phyloP scores from a whole-genome alignment of 2,888 invertebrate species.

The Heteromurus nitidus region DNA sequence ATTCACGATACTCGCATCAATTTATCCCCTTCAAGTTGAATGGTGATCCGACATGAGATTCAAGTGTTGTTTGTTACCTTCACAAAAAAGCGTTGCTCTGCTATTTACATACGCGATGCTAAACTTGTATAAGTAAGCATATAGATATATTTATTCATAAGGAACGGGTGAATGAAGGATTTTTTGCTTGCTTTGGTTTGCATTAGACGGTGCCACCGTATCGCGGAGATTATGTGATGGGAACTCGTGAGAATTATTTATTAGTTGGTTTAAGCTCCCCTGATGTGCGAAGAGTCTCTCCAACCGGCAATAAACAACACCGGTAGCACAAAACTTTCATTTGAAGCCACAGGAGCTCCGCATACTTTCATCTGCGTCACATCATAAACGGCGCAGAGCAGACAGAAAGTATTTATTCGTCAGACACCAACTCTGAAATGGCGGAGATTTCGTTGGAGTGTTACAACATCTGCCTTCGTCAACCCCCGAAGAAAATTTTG shows the following conservation, averaged over 20 bases:
- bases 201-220: neutral
- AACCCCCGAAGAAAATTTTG: no score
- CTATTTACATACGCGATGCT: no score
- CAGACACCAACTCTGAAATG: neutral
- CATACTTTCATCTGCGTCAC: slow-evolving; percentile 59
- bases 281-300: slow-evolving; percentile 62
- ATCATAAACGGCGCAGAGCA: slow-evolving; percentile 57
- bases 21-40: no score
- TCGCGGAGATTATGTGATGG: slow-evolving; percentile 36
- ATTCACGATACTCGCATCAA: no score
- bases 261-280: slow-evolving; percentile 63
- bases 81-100: no score
- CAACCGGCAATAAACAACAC: slow-evolving; percentile 62
- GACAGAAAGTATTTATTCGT: slow-evolving; percentile 33
- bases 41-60: no score
- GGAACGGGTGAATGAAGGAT: slow-evolving; percentile 9
- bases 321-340: slow-evolving; percentile 64
- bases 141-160: neutral
- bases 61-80: no score
- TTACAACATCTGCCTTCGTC: no score
- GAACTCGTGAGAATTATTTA: slow-evolving; percentile 64
- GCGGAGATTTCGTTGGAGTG: no score
- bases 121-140: no score
- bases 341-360: slow-evolving; percentile 60
- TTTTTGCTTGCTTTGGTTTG: slow-evolving; percentile 27